Evolutionary conservation across 2,797 vertebrate genomes (phyloP).

Genomic region (Hypotaenidia philippensis): DNA sequence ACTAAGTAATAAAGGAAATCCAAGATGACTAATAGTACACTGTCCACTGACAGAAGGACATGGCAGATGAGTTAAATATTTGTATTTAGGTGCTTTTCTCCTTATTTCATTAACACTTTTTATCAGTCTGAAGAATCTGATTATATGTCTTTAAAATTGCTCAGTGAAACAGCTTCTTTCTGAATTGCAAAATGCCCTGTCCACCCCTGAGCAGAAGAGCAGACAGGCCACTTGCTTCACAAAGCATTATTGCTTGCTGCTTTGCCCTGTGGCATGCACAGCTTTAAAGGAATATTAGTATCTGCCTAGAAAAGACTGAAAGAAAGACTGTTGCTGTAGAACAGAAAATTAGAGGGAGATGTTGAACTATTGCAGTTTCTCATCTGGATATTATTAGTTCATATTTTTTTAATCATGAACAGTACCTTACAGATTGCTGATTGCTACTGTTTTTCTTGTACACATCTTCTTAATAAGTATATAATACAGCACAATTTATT

Average conservation of each 20-base stretch:
- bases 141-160: background rate
- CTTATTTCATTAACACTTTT: constrained; percentile 73
- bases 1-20: constrained; percentile 75
- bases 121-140: constrained; percentile 55
- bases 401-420: background rate
- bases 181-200: background rate
- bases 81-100: constrained; percentile 77
- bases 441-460: constrained; percentile 17
- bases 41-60: constrained; percentile 76
- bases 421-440: background rate
- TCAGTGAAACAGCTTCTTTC: constrained; percentile 15
- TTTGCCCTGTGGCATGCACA: background rate
- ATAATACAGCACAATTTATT: background rate
- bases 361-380: background rate
- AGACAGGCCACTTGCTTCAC: constrained; percentile 11
- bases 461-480: background rate
- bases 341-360: constrained; percentile 31
- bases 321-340: background rate
- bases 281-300: constrained; percentile 35
- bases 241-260: background rate
- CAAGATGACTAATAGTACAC: constrained; percentile 57
- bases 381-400: background rate
- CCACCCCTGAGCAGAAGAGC: background rate
- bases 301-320: constrained; percentile 22
- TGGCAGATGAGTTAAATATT: constrained; percentile 78